A percentile compares a stretch with the other conserved stretches of the same genome.
These are phyloP conservation scores for Propsilocerus akamusi DNA, from an alignment of 1,140 invertebrate species.

Conservation along the genomic window DNA sequence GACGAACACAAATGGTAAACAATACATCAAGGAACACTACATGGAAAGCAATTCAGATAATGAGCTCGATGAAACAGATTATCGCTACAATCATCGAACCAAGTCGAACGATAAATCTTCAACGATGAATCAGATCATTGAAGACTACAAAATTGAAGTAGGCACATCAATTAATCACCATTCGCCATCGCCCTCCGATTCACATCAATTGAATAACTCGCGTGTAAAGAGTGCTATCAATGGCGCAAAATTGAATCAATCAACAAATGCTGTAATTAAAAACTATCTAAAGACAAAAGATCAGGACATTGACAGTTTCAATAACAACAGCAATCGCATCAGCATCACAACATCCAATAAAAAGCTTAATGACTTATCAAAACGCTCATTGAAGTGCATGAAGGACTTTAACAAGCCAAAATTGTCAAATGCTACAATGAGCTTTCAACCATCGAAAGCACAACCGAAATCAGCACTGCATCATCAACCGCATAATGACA, in stretches of 20 bases:
- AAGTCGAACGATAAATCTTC: neutral
- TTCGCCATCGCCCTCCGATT: neutral
- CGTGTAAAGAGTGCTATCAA: neutral
- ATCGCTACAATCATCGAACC: neutral
- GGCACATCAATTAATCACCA: constrained; percentile 4
- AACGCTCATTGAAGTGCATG: constrained; percentile 4
- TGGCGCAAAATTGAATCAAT: neutral
- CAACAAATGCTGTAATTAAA: constrained; percentile 13
- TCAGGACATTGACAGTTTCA: constrained; percentile 6
- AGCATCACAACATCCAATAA: neutral
- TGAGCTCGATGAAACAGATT: neutral
- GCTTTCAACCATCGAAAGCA: neutral
- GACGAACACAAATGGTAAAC: neutral
- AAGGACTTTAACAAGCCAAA: constrained; percentile 17
- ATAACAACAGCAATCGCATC: neutral
- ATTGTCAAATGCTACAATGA: constrained; percentile 17
- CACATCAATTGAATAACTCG: neutral
- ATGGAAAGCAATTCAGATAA: constrained; percentile 9
- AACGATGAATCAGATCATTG: constrained; percentile 2
- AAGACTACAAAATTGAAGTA: constrained; percentile 7
- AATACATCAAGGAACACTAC: constrained; percentile 14
- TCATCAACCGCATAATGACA: constrained; percentile 7
- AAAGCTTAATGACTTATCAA: neutral
- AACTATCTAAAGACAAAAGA: constrained; percentile 17
- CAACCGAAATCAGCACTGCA: neutral